Evolutionary conservation across 2,888 invertebrate genomes (phyloP), one percentile per base, ranked within the genome.

Genomic region (Thymelicus acteon): DNA sequence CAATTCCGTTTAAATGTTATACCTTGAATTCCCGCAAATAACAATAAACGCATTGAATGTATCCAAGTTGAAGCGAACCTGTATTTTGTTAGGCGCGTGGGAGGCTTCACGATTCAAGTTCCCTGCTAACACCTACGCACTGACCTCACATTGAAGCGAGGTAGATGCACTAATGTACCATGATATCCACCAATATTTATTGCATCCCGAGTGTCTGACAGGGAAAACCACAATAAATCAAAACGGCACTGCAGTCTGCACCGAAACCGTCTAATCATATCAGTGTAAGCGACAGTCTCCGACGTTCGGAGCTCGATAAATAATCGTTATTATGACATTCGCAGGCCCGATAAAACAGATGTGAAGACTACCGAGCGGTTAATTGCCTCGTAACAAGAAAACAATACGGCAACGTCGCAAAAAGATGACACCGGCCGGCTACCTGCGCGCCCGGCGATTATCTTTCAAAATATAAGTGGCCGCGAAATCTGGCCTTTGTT

Each of bases 391-490:
- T 79, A 75, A 79, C 73, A 73, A 74, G 72, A 72, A 74, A 65
- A 72, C 74, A 78, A 73, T 72, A 72, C 66, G 64, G 75, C 75
- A n/a, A 71, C 71, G 77, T 75, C 76, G 79, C 80, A 84, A 86
- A 82, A 83, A 83, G 87, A 87, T 85, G 86, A 88, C 85, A 83
- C 75, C 77, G 80, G 82, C 83, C 77, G 80, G 85, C 85, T 84
- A 85, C 85, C 85, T 82, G 82, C 74, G 71, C 74, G 71, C 65
- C 65, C 15, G 72, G 78, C 86, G 84, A 86, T 87, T 88, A 90
- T 90, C 88, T 89, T 76, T 79, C 77, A 84, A 88, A 89, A 87
- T 88, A 89, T 86, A 86, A 85, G 83, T 84, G 60, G 47, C 80
- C 76, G 80, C 83, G 78, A 82, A 83, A 83, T 80, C 79, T 78